phyloP scores from a whole-genome alignment of 2,797 vertebrate species.

The Sebastes ruberrimus region DNA sequence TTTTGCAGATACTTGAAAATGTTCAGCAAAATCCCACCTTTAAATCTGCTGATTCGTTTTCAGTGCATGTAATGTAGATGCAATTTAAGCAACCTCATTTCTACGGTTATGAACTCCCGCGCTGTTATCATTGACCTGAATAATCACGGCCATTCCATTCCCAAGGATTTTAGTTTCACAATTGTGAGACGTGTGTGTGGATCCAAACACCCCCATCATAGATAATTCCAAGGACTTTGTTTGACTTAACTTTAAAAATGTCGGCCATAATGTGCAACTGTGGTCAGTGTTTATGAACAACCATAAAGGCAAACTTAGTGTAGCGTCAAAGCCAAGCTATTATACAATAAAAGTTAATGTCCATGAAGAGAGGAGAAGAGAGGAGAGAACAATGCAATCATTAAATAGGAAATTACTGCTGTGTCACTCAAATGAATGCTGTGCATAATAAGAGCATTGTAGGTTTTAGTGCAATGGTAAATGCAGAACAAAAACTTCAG shows the following conservation, averaged over 20 bases:
- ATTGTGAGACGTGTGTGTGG: not conserved
- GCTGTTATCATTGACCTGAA: not conserved
- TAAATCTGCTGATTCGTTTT: not conserved
- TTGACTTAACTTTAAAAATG: constrained; percentile 73
- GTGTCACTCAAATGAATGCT: constrained; percentile 61
- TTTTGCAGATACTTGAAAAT: not conserved
- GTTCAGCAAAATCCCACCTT: not conserved
- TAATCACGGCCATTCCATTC: constrained; percentile 31
- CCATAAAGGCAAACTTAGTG: constrained; percentile 78
- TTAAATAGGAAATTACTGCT: constrained; percentile 76
- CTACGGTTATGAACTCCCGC: constrained; percentile 3
- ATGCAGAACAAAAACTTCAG: constrained; percentile 38
- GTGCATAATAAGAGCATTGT: constrained; percentile 46
- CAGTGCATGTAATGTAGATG: not conserved
- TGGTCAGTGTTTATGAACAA: constrained; percentile 78
- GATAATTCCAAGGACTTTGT: constrained; percentile 65
- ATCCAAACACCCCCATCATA: constrained; percentile 9
- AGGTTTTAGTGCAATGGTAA: constrained; percentile 23
- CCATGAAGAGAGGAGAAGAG: constrained; percentile 70
- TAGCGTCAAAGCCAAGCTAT: constrained; percentile 74
- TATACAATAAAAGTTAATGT: constrained; percentile 81
- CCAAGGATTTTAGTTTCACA: constrained; percentile 20
- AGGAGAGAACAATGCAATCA: constrained; percentile 72
- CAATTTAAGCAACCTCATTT: constrained; percentile 6
- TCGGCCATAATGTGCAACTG: constrained; percentile 60